Base-by-base conservation (phyloP, 1,140 invertebrate genomes). In the Trichogramma pretiosum region DNA sequence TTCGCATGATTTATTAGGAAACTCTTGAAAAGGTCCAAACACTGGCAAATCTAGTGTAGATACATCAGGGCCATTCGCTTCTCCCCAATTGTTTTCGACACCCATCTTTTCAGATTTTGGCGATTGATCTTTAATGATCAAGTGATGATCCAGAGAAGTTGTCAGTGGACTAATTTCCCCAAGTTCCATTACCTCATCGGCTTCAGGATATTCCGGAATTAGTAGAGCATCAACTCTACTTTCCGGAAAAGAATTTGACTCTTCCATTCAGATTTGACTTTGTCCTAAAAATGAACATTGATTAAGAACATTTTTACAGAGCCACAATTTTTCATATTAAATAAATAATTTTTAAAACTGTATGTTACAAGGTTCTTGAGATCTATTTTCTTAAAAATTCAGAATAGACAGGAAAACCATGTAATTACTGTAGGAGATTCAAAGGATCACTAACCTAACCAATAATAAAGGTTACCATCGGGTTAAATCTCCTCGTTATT, bases 41-140 rank as follows among this genome's bases (percentile, higher is more conserved):
- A 24, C 22, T 21, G n/a, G 18, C 18, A n/a, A n/a, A n/a, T n/a
- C n/a, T n/a, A n/a, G n/a, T n/a, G n/a, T n/a, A n/a, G n/a, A 36
- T n/a, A 14, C 34, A 36, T 8, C 10, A 8, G 19, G 17, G 46
- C 13, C 24, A 21, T 30, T n/a, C n/a, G n/a, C 2, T 21, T 36
- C 56, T 55, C 39, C 69, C 70, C 70, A 72, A 50, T 65, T 68
- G 53, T 70, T 68, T 57, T 71, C 70, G 46, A 72, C 64, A 46
- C 70, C 68, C 68, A 71, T 71, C 50, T 59, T 70, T 18, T 59
- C 54, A 8, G 56, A 56, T 32, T 55, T 57, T 35, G 56, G 37
- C 48, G 61, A 64, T 42, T 70, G 65, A 39, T 69, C 68, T 43
- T 67, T 58, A 14, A 72, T 43, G 11, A 57, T 68, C n/a, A 72